These are phyloP conservation scores for Drosophila formosana DNA, from an alignment of 2,888 invertebrate species.

Conservation along the genomic window DNA sequence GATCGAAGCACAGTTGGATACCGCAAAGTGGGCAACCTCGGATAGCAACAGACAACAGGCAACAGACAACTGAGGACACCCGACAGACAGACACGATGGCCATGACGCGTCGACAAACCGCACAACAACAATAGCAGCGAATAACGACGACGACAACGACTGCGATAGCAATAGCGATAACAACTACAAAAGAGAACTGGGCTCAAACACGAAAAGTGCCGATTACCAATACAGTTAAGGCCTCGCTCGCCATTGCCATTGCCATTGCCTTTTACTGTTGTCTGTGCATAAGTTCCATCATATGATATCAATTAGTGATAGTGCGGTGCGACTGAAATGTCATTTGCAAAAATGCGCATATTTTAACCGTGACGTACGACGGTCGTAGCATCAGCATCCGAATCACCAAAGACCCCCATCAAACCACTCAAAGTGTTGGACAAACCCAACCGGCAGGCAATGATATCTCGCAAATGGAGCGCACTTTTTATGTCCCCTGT, in stretches of 20 bases:
- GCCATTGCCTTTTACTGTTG: constrained; percentile 17
- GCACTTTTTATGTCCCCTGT: constrained; percentile 43
- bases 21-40: constrained; percentile 64
- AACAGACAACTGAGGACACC: constrained; percentile 18
- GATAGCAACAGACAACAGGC: constrained; percentile 41
- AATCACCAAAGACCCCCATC: constrained; percentile 6
- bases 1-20: constrained; percentile 56
- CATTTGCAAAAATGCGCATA: constrained; percentile 80
- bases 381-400: constrained; percentile 5
- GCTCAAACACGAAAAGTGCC: constrained; percentile 62
- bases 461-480: constrained; percentile 57
- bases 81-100: constrained; percentile 37
- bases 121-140: constrained; percentile 49
- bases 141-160: constrained; percentile 38
- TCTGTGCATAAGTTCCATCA: constrained; percentile 78
- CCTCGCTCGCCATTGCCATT: constrained; percentile 1
- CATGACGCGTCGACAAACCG: constrained; percentile 74
- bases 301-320: constrained; percentile 80
- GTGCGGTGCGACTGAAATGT: constrained; percentile 80
- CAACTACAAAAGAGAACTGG: constrained; percentile 22
- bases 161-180: constrained; percentile 24
- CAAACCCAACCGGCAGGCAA: constrained; percentile 39
- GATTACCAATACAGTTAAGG: constrained; percentile 60
- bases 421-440: constrained; percentile 27
- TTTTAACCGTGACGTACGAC: constrained; percentile 73